Conservation (phyloP, 2,888 invertebrate genomes). For the Priocnemis perturbator region DNA sequence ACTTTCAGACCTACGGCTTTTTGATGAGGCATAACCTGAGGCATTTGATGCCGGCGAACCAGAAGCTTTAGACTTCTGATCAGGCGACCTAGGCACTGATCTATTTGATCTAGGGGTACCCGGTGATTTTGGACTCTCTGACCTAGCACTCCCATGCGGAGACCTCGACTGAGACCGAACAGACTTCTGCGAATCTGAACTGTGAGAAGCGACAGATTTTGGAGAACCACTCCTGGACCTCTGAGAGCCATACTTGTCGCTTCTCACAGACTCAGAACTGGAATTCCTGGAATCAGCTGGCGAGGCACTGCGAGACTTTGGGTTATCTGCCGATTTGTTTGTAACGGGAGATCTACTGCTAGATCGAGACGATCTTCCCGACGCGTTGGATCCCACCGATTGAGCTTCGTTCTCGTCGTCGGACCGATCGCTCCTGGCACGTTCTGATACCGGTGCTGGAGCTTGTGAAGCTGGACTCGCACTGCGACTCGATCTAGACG, state of each 20-base stretch:
- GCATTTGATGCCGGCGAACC: constrained; percentile 56
- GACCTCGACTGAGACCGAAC: constrained; percentile 61
- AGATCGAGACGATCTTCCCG: constrained; percentile 57
- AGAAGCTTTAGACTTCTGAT: constrained; percentile 69
- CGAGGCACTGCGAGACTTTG: constrained; percentile 62
- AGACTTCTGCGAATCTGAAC: constrained; percentile 65
- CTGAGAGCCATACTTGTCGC: constrained; percentile 63
- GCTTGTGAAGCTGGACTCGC: constrained; percentile 73
- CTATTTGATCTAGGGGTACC: constrained; percentile 52
- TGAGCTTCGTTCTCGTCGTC: constrained; percentile 59
- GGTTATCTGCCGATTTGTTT: constrained; percentile 57
- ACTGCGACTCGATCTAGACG: constrained; percentile 73
- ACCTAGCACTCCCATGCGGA: constrained; percentile 57
- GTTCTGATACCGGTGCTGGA: constrained; percentile 74
- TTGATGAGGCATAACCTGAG: constrained; percentile 65
- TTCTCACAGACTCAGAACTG: constrained; percentile 58
- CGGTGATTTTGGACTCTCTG: constrained; percentile 66
- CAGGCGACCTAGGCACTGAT: constrained; percentile 66
- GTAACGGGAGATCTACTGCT: constrained; percentile 63
- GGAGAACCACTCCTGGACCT: constrained; percentile 63
- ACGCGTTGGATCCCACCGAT: constrained; percentile 57
- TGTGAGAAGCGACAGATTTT: constrained; percentile 66
- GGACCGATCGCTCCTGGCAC: constrained; percentile 57
- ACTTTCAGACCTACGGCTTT: constrained; percentile 57
- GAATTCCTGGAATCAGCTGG: constrained; percentile 62